Evolutionary conservation across 1,140 invertebrate species (phyloP), one percentile per base, ranked within the genome.

Genomic region (Physella acuta): DNA sequence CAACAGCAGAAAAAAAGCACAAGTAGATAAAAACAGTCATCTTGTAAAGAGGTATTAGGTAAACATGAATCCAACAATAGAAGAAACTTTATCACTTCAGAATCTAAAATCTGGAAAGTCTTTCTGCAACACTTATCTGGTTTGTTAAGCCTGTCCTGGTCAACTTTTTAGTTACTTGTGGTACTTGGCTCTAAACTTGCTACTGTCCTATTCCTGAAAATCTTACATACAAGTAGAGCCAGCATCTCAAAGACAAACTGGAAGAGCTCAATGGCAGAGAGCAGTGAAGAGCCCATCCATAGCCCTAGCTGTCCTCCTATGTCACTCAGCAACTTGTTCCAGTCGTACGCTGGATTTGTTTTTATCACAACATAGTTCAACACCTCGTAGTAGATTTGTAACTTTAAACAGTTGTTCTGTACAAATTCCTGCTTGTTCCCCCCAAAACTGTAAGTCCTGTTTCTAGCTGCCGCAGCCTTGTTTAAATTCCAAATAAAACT

Each of bases 251-350:
- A 26, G 5, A 39, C 5, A 34, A 71, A 53, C 62, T 58, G 37
- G 11, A 58, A 16, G 5, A 71, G 14, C 37, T 71, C 69, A 16
- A 71, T 33, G 8, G 20, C 53, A 24, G 63, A 53, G 1, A 66
- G 17, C 4, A 71, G 24, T 1, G 63, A 66, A 44, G 61, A 71
- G 26, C 70, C 63, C 24, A 66, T 3, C 44, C 63, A 66, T 33
- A 61, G 58, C 0, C 63, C 63, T 33, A 66, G 30, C 31, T 66
- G 52, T 17, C 63, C 63, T 14, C 63, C 56, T n/a, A 66, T 2
- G 34, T 66, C 55, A n/a, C 51, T 26, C 5, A 71, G 37, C 5
- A 71, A 14, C n/a, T 36, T 36, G 1, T 17, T 59, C 70, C 58
- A 61, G 61, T 63, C n/a, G 24, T 63, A 63, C 3, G 36, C 24